Conservation (phyloP, 2,888 invertebrate genomes). For the Caradrina clavipalpis region DNA sequence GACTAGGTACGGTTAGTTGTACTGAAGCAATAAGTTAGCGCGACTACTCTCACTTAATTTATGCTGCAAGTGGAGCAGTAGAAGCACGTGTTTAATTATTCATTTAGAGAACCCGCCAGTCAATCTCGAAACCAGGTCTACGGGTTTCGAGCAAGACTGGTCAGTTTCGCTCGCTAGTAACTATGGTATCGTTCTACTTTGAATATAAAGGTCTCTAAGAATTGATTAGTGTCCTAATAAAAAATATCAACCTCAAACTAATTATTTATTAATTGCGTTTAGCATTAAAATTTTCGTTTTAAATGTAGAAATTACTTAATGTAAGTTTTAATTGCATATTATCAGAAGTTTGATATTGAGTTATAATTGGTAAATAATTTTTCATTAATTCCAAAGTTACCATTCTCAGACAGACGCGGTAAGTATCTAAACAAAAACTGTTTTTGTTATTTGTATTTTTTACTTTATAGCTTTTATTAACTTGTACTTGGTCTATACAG, state of each 20-base stretch:
- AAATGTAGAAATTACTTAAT: constrained; percentile 6
- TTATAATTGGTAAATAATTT: background rate
- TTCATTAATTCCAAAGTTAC: background rate
- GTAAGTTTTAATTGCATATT: background rate
- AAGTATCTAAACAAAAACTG: too few species aligned
- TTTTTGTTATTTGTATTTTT: too few species aligned
- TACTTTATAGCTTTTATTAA: background rate
- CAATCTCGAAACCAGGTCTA: background rate
- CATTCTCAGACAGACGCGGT: background rate
- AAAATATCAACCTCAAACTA: constrained; percentile 31
- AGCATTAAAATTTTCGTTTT: background rate
- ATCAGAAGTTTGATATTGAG: background rate
- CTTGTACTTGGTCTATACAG: background rate
- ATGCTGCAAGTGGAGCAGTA: constrained; percentile 43
- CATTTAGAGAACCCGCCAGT: constrained; percentile 58
- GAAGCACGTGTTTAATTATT: constrained; percentile 67
- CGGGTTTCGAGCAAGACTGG: constrained; percentile 55
- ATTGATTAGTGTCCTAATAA: constrained; percentile 43
- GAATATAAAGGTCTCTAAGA: constrained; percentile 53
- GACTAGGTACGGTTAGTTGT: constrained; percentile 10
- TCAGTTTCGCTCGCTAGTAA: constrained; percentile 45
- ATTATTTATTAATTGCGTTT: constrained; percentile 5
- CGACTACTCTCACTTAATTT: constrained; percentile 53
- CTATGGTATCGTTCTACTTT: constrained; percentile 56
- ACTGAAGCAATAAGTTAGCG: constrained; percentile 36